Percentiles rank a stretch among this genome's conserved stretches.
These are phyloP conservation scores for Hybognathus amarus DNA, from an alignment of 2,797 vertebrate species.

Conservation along the genomic window DNA sequence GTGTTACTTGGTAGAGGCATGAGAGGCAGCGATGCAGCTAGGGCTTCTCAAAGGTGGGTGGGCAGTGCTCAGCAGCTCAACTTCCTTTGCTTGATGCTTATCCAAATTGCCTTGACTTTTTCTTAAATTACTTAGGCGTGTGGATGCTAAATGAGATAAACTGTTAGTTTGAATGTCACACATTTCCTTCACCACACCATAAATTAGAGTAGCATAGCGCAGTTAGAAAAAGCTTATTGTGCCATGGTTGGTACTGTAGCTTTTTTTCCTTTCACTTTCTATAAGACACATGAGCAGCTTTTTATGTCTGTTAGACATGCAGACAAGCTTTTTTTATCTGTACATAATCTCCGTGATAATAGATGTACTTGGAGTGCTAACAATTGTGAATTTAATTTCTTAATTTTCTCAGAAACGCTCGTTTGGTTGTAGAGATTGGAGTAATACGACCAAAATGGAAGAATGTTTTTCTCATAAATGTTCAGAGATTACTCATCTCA, in stretches of 20 bases:
- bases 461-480: background rate
- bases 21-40: constrained; percentile 78
- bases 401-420: background rate
- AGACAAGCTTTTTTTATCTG: background rate
- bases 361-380: background rate
- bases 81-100: constrained; percentile 9
- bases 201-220: background rate
- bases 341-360: background rate
- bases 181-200: constrained; percentile 4
- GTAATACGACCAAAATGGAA: background rate
- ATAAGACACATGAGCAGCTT: background rate
- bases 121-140: background rate
- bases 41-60: constrained; percentile 80
- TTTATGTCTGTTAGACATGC: background rate
- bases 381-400: background rate
- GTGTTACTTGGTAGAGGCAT: constrained; percentile 76
- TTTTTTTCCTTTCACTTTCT: background rate
- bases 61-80: constrained; percentile 19
- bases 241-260: background rate
- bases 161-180: constrained; percentile 6
- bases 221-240: background rate
- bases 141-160: constrained; percentile 25
- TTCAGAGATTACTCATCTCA: constrained; percentile 1
- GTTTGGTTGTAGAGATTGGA: background rate
- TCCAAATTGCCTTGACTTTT: constrained; percentile 30